Conservation (phyloP, 1,140 invertebrate species). For the Hycleus phaleratus region DNA sequence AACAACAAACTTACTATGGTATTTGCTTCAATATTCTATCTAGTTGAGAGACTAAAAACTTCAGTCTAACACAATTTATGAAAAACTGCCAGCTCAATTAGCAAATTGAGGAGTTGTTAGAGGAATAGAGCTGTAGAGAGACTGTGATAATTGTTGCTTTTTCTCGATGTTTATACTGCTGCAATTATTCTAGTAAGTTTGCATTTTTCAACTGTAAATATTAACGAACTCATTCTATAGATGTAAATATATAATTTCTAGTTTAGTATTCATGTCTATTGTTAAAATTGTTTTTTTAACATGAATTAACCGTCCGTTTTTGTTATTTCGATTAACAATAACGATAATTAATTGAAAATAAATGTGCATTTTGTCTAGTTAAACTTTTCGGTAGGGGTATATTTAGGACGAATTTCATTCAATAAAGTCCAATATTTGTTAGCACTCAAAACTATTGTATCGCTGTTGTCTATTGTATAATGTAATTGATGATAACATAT, state of each 20-base stretch:
- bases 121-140: not conserved
- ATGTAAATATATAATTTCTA: not conserved
- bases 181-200: slow-evolving; percentile 26
- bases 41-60: not conserved
- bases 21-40: slow-evolving; percentile 23
- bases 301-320: slow-evolving; percentile 2
- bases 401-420: slow-evolving; percentile 1
- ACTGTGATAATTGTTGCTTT: slow-evolving; percentile 17
- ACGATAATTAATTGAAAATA: no score
- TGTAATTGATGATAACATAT: slow-evolving; percentile 3
- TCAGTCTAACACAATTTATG: not conserved
- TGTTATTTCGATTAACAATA: not conserved
- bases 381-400: slow-evolving; percentile 8
- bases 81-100: slow-evolving; percentile 6
- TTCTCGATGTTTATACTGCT: not conserved
- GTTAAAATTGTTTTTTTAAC: not conserved
- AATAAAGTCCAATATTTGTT: slow-evolving; percentile 10
- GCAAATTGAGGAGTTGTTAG: not conserved
- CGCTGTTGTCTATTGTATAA: slow-evolving; percentile 7
- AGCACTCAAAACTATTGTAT: slow-evolving; percentile 1
- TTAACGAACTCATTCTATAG: not conserved
- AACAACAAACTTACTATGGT: slow-evolving; percentile 32
- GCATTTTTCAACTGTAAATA: not conserved
- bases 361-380: not conserved
- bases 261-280: not conserved